phyloP scores from a whole-genome alignment of 2,113 vertebrate genomes.

The Sebastes fasciatus region DNA sequence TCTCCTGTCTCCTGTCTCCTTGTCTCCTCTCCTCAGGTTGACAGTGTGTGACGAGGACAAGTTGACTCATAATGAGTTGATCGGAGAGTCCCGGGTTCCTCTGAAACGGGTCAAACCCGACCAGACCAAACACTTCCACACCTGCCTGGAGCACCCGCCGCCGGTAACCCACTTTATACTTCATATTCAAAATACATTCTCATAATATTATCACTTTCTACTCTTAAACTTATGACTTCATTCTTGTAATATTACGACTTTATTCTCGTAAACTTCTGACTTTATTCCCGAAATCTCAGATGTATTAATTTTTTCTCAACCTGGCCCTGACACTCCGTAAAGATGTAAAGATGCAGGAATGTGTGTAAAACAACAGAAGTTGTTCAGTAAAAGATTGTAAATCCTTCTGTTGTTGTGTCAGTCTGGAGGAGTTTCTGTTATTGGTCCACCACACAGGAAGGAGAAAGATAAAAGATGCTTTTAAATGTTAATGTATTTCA shows the following conservation, averaged over 20 bases:
- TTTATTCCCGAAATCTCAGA: too few relatives aligned
- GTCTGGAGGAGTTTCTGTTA: not conserved
- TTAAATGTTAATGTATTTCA: not conserved
- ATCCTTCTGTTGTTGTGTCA: too few relatives aligned
- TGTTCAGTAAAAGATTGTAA: not conserved
- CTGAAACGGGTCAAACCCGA: constrained; percentile 87
- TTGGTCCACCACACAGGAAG: not conserved
- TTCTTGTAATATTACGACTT: too few relatives aligned
- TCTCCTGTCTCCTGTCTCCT: not conserved
- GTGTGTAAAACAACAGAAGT: not conserved
- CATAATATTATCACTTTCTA: too few relatives aligned
- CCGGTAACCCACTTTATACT: constrained; percentile 76
- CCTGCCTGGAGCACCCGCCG: constrained; percentile 89
- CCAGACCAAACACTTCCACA: constrained; percentile 89
- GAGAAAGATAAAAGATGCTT: not conserved
- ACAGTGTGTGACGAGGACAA: constrained; percentile 92
- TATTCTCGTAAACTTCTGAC: too few relatives aligned
- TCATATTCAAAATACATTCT: too few relatives aligned
- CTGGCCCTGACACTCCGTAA: not conserved
- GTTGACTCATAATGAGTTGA: constrained; percentile 92
- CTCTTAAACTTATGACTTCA: too few relatives aligned
- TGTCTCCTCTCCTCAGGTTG: constrained; percentile 80
- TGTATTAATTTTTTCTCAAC: too few relatives aligned
- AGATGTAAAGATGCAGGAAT: not conserved
- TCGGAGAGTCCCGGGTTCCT: constrained; percentile 89